phyloP scores from a whole-genome alignment of 2,113 vertebrate genomes.

The Malaclemys terrapin region DNA sequence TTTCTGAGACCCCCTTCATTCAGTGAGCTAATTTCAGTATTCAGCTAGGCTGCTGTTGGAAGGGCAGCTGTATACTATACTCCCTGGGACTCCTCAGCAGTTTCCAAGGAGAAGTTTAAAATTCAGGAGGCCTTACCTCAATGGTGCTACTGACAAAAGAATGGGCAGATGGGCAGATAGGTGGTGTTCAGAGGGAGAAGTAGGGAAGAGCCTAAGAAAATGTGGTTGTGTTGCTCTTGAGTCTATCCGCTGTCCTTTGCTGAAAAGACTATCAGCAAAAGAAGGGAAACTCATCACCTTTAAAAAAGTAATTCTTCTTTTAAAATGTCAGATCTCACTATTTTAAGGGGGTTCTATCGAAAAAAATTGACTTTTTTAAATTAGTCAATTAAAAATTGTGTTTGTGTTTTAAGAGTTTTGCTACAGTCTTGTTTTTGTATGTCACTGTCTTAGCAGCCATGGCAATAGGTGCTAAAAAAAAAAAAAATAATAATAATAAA shows the following conservation, averaged over 20 bases:
- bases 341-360: neutral
- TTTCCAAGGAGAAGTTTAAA: too few species aligned
- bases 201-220: slow-evolving; percentile 4
- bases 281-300: neutral
- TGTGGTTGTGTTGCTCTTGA: neutral
- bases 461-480: too few species aligned
- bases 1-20: slow-evolving; percentile 4
- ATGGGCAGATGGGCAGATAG: slow-evolving; percentile 31
- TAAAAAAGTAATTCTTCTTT: neutral
- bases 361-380: neutral
- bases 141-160: neutral
- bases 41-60: too few species aligned
- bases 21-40: neutral
- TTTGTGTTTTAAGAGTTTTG: too few species aligned
- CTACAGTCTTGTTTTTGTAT: neutral
- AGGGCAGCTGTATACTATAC: too few species aligned
- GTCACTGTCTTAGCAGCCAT: neutral
- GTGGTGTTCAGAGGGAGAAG: neutral
- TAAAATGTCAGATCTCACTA: neutral
- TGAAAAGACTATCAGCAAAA: neutral
- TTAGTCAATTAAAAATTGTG: too few species aligned
- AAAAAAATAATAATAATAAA: too few species aligned
- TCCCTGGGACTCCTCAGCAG: too few species aligned
- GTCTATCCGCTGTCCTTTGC: neutral
- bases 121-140: too few species aligned